Base-by-base conservation (phyloP, 2,797 vertebrate genomes). In the Tenualosa ilisha region DNA sequence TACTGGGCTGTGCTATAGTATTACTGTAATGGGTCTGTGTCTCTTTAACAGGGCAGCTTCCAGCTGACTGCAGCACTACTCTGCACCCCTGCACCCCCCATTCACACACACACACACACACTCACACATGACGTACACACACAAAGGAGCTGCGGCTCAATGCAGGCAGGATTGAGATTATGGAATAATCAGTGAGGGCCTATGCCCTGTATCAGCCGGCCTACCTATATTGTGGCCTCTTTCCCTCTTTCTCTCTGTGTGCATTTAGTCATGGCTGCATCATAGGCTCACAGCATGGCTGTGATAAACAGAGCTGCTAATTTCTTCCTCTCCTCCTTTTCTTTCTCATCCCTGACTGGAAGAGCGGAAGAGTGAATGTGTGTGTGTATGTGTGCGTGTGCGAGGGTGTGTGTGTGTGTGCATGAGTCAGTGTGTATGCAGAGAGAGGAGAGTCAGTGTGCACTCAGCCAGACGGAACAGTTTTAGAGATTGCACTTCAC, bases 231-330 rank as follows among this genome's bases (percentile, higher is more conserved):
- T 56, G 53, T 3, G 4, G 6, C 31, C 31, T 31, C 31, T 31
- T 51, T 12, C 50, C 8, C 49, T 50, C 6, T 50, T 51, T 82
- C 51, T 40, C 82, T 61, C 72, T 65, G 37, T 54, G 31, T 75
- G 50, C 40, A 1, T 54, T 84, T 89, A 84, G 86, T 86, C 65
- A 79, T 75, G 83, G 79, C 85, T 85, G 88, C 87, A 82, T 90
- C 84, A 89, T 81, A 88, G 84, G 88, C 81, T 51, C 82, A 51
- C 43, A 87, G 88, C 86, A 83, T 87, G 83, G 87, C 81, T 88
- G 90, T 92, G 84, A 91, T 87, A 90, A 88, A 51, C 81, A 40
- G 83, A 87, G 82, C 49, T 40, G 43, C 72, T 75, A 31, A 20
- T 75, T 40, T 75, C 31, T 40, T 75, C 68, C 68, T 17, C 65